Evolutionary conservation across 2,113 vertebrate genomes (phyloP).

Genomic region (Nycticorax nycticorax): DNA sequence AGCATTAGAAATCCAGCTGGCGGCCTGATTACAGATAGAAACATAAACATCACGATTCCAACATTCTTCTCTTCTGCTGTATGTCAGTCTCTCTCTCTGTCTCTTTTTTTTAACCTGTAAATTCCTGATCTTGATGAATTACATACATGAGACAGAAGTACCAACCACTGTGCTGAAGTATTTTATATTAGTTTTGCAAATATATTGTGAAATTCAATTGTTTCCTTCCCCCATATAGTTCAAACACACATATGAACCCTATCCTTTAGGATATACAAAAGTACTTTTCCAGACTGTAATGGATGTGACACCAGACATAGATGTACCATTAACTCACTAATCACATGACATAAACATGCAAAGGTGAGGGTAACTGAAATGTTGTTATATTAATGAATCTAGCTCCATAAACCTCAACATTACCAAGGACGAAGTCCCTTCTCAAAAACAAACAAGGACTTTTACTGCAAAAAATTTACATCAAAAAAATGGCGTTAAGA

Average conservation of each 20-base stretch:
- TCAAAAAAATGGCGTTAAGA: background rate
- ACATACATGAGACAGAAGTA: background rate
- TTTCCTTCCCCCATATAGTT: background rate
- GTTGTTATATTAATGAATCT: background rate
- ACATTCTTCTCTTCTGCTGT: background rate
- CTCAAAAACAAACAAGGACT: background rate
- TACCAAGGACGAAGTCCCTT: background rate
- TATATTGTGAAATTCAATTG: background rate
- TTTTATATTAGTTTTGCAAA: background rate
- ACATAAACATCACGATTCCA: background rate
- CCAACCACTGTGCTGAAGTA: background rate
- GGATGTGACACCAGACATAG: background rate
- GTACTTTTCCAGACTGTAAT: background rate
- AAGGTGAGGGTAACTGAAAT: background rate
- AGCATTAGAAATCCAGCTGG: background rate
- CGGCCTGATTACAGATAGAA: background rate
- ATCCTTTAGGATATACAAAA: background rate
- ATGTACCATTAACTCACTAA: background rate
- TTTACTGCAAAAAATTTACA: background rate
- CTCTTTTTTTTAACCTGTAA: background rate
- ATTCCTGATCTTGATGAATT: background rate
- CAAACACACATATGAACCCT: background rate
- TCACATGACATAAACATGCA: accelerated
- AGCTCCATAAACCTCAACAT: background rate
- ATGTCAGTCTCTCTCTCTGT: background rate